Base-by-base conservation (phyloP, 2,113 vertebrate species). In the Anthoscopus minutus region DNA sequence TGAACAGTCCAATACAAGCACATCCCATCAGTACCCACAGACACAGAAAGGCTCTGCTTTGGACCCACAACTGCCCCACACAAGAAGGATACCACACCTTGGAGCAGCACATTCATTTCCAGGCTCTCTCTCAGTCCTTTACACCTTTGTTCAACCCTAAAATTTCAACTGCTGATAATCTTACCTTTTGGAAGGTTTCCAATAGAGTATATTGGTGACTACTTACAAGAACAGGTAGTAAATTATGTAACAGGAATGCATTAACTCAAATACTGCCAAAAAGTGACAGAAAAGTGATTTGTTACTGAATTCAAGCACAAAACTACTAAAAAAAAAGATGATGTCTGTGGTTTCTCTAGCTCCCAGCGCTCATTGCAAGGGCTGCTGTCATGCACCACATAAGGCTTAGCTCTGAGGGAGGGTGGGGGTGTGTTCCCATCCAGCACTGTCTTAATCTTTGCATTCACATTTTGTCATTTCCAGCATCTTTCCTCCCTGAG, bases 1-100 rank as follows among this genome's bases (percentile, higher is more conserved):
- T 11, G 42, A 8, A 11, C 44, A 14, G 4, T 17, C 10, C 57
- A 56, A 58, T 1, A 22, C 28, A 11, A 21, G 19, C 21, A 18
- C 2, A 8, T 45, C 40, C 38, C 57, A 6, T 3, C 37, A 19
- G 27, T 1, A 44, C 31, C 40, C 12, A 1, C 1, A 50, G 60
- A 35, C 74, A 4, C 45, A 79, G 22, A 31, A 23, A 5, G 7
- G 48, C 53, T 76, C 60, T 8, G 4, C 42, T n/a, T 2, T 44
- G 47, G 50, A 45, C n/a, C 45, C 54, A 9, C 6, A 48, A 1
- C 27, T 20, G 44, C 15, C 30, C 81, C 66, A 40, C 0, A 3
- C 0, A 44, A 47, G 24, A 35, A 24, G 42, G 51, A 78, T 42
- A 70, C 60, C 60, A 40, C 27, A 23, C 11, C 69, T 30, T 1